Evolutionary conservation across 2,888 invertebrate species (phyloP).

Genomic region (Idaea aversata): DNA sequence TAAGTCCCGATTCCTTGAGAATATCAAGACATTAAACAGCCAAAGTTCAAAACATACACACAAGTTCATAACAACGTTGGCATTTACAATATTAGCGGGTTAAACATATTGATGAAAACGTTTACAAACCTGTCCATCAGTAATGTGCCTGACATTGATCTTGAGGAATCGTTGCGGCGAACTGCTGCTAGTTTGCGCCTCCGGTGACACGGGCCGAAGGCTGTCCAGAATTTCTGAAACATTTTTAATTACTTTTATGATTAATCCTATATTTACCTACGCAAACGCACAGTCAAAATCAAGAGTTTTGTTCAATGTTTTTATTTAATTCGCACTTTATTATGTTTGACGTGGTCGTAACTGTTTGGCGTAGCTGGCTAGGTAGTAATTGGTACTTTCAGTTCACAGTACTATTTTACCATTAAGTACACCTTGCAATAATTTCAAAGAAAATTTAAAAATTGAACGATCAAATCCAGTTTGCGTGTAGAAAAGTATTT

Average conservation of each 20-base stretch:
- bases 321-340: too few relatives aligned
- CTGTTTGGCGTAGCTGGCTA: too few relatives aligned
- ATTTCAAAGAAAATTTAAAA: neutral
- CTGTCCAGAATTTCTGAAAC: conserved; percentile 89
- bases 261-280: neutral
- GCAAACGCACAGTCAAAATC: too few relatives aligned
- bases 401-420: neutral
- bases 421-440: neutral
- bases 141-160: conserved; percentile 95
- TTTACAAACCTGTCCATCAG: conserved; percentile 88
- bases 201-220: conserved; percentile 90
- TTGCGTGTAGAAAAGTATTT: neutral
- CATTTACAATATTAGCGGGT: neutral
- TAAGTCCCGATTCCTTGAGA: too few relatives aligned
- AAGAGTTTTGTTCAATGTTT: too few relatives aligned
- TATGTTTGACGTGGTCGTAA: too few relatives aligned
- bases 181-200: conserved; percentile 83
- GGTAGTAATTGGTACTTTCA: neutral
- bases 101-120: conserved; percentile 8
- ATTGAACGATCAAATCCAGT: neutral
- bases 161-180: conserved; percentile 92
- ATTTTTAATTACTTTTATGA: neutral
- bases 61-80: neutral
- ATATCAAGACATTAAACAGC: too few relatives aligned
- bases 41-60: too few relatives aligned